Percentiles rank a stretch among this genome's conserved stretches.
These are phyloP conservation scores for Apocrypta bakeri DNA, from an alignment of 1,140 invertebrate species.

Conservation along the genomic window DNA sequence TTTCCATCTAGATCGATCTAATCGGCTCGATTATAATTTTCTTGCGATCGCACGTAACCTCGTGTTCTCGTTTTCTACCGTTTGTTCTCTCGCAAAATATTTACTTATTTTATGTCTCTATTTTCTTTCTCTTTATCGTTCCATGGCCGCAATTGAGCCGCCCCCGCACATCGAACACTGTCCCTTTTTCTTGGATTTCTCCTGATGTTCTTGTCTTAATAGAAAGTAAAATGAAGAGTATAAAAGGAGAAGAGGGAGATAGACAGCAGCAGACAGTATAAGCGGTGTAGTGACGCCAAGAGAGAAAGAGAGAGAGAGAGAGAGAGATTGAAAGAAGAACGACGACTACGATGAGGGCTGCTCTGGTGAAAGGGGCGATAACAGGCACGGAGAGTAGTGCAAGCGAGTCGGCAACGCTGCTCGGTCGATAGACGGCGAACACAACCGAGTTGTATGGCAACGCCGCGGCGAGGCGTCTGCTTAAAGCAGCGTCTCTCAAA, in stretches of 20 bases:
- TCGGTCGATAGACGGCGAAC: slow-evolving; percentile 72
- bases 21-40: slow-evolving; percentile 28
- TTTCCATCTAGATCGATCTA: slow-evolving; percentile 23
- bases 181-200: slow-evolving; percentile 41
- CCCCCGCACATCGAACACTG: neutral
- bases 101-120: slow-evolving; percentile 32
- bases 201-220: slow-evolving; percentile 46
- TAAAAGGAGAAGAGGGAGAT: slow-evolving; percentile 26
- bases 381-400: slow-evolving; percentile 63
- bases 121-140: slow-evolving; percentile 3
- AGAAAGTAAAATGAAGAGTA: slow-evolving; percentile 47
- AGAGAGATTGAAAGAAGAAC: slow-evolving; percentile 36
- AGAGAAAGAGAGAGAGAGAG: slow-evolving; percentile 38
- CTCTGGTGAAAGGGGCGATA: slow-evolving; percentile 67
- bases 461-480: slow-evolving; percentile 70
- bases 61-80: neutral
- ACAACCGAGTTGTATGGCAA: slow-evolving; percentile 63
- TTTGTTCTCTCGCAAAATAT: slow-evolving; percentile 16
- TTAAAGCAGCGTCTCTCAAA: slow-evolving; percentile 71
- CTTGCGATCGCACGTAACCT: neutral
- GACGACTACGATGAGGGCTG: slow-evolving; percentile 55
- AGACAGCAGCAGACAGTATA: slow-evolving; percentile 9
- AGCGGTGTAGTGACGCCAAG: neutral
- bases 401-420: slow-evolving; percentile 69
- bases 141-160: slow-evolving; percentile 30